phyloP scores from a whole-genome alignment of 2,113 vertebrate species.

The Crotalus horridus region DNA sequence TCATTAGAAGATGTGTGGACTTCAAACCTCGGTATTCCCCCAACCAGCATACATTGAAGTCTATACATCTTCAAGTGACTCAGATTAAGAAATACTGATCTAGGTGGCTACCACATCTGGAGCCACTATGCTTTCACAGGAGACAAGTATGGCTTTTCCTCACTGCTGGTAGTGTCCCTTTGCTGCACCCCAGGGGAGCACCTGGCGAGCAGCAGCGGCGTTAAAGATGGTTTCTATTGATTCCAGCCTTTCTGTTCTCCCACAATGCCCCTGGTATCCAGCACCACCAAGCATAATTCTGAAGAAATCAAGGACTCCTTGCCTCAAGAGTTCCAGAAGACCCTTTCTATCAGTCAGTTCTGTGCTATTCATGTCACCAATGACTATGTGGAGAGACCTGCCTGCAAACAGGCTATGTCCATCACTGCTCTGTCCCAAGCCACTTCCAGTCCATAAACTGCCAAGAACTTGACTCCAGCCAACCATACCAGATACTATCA shows the following conservation, averaged over 20 bases:
- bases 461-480: conserved; percentile 80
- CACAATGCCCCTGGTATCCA: conserved; percentile 66
- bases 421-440: conserved; percentile 77
- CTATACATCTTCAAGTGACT: too few relatives aligned
- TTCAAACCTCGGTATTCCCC: too few relatives aligned
- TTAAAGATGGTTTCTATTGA: conserved; percentile 76
- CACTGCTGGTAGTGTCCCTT: too few relatives aligned
- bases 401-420: conserved; percentile 70
- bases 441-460: conserved; percentile 66
- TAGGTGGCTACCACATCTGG: too few relatives aligned
- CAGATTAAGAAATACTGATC: too few relatives aligned
- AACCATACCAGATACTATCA: conserved; percentile 78
- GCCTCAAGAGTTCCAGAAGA: conserved; percentile 83
- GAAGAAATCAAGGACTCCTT: conserved; percentile 78
- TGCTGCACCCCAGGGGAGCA: too few relatives aligned
- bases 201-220: too few relatives aligned
- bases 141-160: too few relatives aligned
- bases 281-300: conserved; percentile 60
- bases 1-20: too few relatives aligned
- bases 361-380: conserved; percentile 89
- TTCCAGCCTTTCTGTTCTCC: conserved; percentile 45
- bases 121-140: too few relatives aligned
- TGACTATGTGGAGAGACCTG: conserved; percentile 92
- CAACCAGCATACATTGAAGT: too few relatives aligned
- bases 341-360: conserved; percentile 94